phyloP scores from a whole-genome alignment of 2,797 vertebrate species.

The Podarcis siculus region DNA sequence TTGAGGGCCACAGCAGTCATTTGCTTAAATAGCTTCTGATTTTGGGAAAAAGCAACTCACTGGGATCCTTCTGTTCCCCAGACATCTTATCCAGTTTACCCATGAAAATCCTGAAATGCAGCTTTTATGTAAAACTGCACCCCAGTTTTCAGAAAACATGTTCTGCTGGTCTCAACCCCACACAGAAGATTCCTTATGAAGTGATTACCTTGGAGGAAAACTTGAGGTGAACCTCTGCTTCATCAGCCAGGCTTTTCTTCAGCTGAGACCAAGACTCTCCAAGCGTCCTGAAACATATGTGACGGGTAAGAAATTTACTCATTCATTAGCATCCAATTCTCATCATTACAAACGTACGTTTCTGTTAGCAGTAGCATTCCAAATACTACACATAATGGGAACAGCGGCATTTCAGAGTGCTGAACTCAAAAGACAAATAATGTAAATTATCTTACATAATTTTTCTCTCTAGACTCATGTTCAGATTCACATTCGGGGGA shows the following conservation, averaged over 20 bases:
- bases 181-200: not conserved
- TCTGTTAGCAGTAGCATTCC: not conserved
- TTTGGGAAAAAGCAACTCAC: not conserved
- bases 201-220: slow-evolving; percentile 95
- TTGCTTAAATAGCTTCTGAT: not conserved
- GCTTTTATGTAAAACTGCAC: not conserved
- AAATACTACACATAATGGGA: not conserved
- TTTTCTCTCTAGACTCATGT: slow-evolving; percentile 8
- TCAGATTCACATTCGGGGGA: not conserved
- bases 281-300: slow-evolving; percentile 82
- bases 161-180: not conserved
- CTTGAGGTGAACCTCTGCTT: slow-evolving; percentile 97
- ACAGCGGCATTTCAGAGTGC: not conserved
- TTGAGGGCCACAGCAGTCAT: not conserved
- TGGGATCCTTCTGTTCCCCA: not conserved
- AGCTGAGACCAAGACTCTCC: slow-evolving; percentile 95
- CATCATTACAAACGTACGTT: not conserved
- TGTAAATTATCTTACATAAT: slow-evolving; percentile 4
- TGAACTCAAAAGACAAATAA: not conserved
- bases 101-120: not conserved
- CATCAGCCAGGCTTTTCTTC: slow-evolving; percentile 95
- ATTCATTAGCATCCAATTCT: not conserved
- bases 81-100: not conserved
- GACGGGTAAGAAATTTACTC: not conserved
- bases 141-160: not conserved